Base-by-base conservation (phyloP, 2,113 vertebrate genomes). In the Entosphenus tridentatus region DNA sequence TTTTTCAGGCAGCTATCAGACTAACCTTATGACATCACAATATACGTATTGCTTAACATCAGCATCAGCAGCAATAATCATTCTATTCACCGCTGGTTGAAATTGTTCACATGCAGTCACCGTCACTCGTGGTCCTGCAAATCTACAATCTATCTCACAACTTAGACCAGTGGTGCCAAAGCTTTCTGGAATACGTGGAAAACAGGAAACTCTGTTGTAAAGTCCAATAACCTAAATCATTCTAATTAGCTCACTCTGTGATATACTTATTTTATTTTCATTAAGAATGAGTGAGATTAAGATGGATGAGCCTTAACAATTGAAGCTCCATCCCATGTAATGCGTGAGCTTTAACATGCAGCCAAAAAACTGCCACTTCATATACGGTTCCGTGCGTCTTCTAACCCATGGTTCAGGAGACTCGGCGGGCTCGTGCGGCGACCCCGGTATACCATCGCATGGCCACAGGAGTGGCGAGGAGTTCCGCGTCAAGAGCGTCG, bases 401-500 rank as follows among this genome's bases (percentile, higher is more conserved):
- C 39, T 39, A 39, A 39, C 39, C 1, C 39, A 5, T 39, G 39
- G 39, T 39, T 39, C 74, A 96, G 93, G 89, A 13, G 83, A 86
- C 56, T 83, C 80, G 67, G 71, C 74, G 1, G 86, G 89, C 0
- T 58, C 83, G 7, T 98, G 93, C 2, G 93, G 93, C 0, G 92
- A 98, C 72, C 93, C 93, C 0, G 90, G 93, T 1, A 77, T 88
- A 68, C 92, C 93, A 0, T 83, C 85, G 0, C 93, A 95, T 0
- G 89, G 89, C 7, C 92, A 96, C 2, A 86, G 92, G 2, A 79
- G 91, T 69, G 92, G 93, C 2, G 88, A 90, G 1, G 80, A 85
- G 72, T 92, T 98, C 8, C 78, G 70, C 0, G 79, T 78, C 1
- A 83, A 80, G 72, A 86, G 81, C 55, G 71, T 81, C 57, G 84